A percentile compares a stretch with the other conserved stretches of the same genome.
Conservation (phyloP, 2,888 invertebrate genomes). For the Neria commutata region DNA sequence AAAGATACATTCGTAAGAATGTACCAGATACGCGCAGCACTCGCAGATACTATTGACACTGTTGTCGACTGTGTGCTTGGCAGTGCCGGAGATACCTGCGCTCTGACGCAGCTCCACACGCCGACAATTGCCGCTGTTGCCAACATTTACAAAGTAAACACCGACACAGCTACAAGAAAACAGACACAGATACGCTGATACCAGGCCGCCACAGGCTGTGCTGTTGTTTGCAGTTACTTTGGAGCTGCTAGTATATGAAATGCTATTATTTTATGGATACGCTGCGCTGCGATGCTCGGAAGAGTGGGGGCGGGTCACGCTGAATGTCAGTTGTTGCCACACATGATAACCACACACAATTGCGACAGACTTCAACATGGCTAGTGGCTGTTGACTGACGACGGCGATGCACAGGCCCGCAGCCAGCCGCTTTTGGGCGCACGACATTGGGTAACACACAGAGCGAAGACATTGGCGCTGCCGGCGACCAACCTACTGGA, state of each 20-base stretch:
- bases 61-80: too few relatives aligned
- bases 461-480: slow-evolving; percentile 20
- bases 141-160: slow-evolving; percentile 14
- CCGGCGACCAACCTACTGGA: background rate
- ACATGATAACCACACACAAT: background rate
- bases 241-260: too few relatives aligned
- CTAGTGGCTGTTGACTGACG: too few relatives aligned
- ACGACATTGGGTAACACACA: slow-evolving; percentile 47
- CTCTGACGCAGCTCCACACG: background rate
- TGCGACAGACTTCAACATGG: background rate
- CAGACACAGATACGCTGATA: too few relatives aligned
- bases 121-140: background rate
- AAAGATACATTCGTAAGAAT: too few relatives aligned
- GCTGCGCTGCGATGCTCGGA: background rate
- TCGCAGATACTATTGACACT: too few relatives aligned
- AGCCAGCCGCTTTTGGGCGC: slow-evolving; percentile 31
- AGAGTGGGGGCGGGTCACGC: background rate
- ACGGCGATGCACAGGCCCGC: slow-evolving; percentile 4
- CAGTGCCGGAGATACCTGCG: slow-evolving; percentile 1
- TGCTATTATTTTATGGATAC: slow-evolving; percentile 8
- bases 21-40: too few relatives aligned
- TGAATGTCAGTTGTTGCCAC: background rate
- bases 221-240: too few relatives aligned
- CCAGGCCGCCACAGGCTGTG: too few relatives aligned
- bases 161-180: too few relatives aligned